phyloP scores from a whole-genome alignment of 2,113 vertebrate genomes.

The Psilopogon haemacephalus region DNA sequence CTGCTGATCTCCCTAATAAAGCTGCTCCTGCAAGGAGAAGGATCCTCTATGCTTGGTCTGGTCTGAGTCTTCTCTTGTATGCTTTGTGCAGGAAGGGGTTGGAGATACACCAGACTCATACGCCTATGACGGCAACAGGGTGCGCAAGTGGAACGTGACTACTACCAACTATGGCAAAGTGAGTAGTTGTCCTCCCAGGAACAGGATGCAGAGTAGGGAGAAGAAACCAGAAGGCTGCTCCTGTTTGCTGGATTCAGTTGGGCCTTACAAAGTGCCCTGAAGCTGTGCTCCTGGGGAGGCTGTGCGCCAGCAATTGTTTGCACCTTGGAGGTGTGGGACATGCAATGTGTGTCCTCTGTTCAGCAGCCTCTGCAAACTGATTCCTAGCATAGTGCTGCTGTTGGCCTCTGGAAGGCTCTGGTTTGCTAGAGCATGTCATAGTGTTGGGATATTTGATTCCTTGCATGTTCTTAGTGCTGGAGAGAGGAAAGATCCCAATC shows the following conservation, averaged over 20 bases:
- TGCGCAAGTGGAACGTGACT: constrained; percentile 97
- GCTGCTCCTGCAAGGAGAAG: neutral
- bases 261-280: neutral
- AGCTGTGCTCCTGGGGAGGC: neutral
- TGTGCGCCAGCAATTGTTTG: neutral
- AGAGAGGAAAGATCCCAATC: neutral
- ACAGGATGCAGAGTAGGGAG: neutral
- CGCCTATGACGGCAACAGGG: constrained; percentile 95
- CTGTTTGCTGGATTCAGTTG: neutral
- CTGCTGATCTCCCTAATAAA: neutral
- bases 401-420: neutral
- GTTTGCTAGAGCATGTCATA: neutral
- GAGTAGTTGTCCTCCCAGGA: constrained; percentile 43
- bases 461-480: neutral
- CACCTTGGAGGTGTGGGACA: neutral
- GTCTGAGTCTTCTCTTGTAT: neutral
- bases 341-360: neutral
- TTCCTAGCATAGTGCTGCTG: neutral
- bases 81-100: constrained; percentile 86
- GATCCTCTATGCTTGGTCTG: neutral
- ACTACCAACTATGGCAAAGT: constrained; percentile 99
- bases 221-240: neutral
- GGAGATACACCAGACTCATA: constrained; percentile 96
- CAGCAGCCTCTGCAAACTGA: neutral
- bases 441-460: neutral